Conservation (phyloP, 1,140 invertebrate genomes). For the Forficula auricularia region DNA sequence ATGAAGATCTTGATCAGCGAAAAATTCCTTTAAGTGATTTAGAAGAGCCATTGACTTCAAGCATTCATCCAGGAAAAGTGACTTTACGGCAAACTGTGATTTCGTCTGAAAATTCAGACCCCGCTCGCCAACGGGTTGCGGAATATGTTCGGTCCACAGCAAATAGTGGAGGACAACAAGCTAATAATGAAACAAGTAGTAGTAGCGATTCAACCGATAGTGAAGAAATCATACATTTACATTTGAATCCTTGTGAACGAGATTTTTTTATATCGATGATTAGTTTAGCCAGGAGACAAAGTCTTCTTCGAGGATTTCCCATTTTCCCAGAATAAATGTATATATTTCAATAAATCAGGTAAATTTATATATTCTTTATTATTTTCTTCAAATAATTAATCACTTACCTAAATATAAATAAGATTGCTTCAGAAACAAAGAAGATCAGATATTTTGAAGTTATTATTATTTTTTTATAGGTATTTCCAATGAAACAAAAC, state of each 20-base stretch:
- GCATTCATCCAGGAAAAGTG: slow-evolving; percentile 27
- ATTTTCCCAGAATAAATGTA: slow-evolving; percentile 19
- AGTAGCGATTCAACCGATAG: slow-evolving; percentile 24
- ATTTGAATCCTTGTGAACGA: slow-evolving; percentile 27
- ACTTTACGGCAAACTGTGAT: slow-evolving; percentile 16
- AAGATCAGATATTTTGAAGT: too few species aligned
- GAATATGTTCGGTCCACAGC: slow-evolving; percentile 31
- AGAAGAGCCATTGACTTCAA: slow-evolving; percentile 21
- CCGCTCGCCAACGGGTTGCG: slow-evolving; percentile 26
- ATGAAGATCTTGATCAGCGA: slow-evolving; percentile 28
- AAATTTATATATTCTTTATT: too few species aligned
- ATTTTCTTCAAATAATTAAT: too few species aligned
- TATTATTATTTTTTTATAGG: too few species aligned
- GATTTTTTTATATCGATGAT: slow-evolving; percentile 32
- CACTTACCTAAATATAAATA: too few species aligned
- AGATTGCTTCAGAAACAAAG: too few species aligned
- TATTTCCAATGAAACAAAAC: too few species aligned
- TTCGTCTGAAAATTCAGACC: slow-evolving; percentile 15
- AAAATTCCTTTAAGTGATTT: slow-evolving; percentile 29
- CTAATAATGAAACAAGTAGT: slow-evolving; percentile 22
- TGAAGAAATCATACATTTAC: slow-evolving; percentile 25
- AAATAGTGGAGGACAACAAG: slow-evolving; percentile 20
- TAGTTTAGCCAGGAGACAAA: slow-evolving; percentile 30
- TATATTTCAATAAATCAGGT: too few species aligned
- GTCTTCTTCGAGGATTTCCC: slow-evolving; percentile 22